phyloP scores from a whole-genome alignment of 1,140 invertebrate genomes.

The Trichonephila clavata region DNA sequence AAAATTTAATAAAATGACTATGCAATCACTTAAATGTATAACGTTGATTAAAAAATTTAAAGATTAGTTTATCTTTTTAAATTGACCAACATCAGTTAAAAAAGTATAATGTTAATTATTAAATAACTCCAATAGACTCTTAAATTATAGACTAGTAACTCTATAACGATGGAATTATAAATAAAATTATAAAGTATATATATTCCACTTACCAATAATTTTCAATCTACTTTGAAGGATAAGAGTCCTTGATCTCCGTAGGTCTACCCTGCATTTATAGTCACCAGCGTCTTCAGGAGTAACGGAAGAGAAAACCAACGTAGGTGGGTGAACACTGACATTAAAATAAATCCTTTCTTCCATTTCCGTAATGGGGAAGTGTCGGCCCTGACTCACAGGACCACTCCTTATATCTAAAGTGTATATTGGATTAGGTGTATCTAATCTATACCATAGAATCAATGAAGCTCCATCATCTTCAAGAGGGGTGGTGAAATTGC shows the following conservation, averaged over 20 bases:
- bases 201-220: constrained; percentile 79
- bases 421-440: constrained; percentile 30
- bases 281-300: constrained; percentile 37
- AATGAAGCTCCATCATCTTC: constrained; percentile 88
- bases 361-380: constrained; percentile 21
- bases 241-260: constrained; percentile 51
- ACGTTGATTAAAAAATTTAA: no score
- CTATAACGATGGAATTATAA: neutral
- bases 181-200: no score
- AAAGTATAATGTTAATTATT: no score
- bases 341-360: constrained; percentile 69
- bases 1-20: no score
- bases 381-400: neutral
- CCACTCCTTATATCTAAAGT: constrained; percentile 43
- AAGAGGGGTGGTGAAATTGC: constrained; percentile 88
- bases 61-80: no score
- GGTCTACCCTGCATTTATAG: constrained; percentile 80
- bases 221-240: constrained; percentile 61
- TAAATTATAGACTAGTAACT: neutral
- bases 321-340: constrained; percentile 80
- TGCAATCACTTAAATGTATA: no score
- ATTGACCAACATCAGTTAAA: no score
- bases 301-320: constrained; percentile 83
- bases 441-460: constrained; percentile 92
- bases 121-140: neutral